These are phyloP conservation scores for Dendrocincla fuliginosa DNA, from an alignment of 2,797 vertebrate genomes.

Conservation along the genomic window DNA sequence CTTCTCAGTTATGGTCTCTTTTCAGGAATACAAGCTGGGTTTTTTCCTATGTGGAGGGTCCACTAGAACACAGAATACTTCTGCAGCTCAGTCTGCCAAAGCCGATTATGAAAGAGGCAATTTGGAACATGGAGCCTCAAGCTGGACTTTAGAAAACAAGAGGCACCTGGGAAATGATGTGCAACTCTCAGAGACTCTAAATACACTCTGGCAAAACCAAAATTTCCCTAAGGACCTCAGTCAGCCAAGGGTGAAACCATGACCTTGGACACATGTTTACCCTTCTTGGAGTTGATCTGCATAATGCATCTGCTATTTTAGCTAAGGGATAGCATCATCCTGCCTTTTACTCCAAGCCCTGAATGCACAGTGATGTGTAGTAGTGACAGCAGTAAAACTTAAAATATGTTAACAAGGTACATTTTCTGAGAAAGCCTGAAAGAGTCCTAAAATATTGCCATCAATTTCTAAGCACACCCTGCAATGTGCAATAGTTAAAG, in stretches of 20 bases:
- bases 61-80: background rate
- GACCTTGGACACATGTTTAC: constrained; percentile 35
- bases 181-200: constrained; percentile 21
- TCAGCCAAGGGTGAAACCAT: constrained; percentile 52
- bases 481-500: background rate
- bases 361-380: background rate
- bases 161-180: constrained; percentile 54
- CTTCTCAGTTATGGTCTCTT: background rate
- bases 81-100: constrained; percentile 11
- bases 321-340: background rate
- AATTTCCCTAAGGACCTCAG: constrained; percentile 35
- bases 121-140: background rate
- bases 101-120: constrained; percentile 33
- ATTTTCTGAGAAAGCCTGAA: background rate
- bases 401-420: background rate
- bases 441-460: background rate
- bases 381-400: background rate
- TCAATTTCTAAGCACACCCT: background rate
- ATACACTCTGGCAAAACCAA: constrained; percentile 26
- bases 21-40: background rate
- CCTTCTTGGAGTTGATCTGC: constrained; percentile 13
- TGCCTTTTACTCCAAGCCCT: background rate
- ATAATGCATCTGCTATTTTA: constrained; percentile 21
- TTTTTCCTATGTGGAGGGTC: background rate
- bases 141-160: constrained; percentile 42